Conservation (phyloP, 2,888 invertebrate genomes). For the Seladonia tumulorum region DNA sequence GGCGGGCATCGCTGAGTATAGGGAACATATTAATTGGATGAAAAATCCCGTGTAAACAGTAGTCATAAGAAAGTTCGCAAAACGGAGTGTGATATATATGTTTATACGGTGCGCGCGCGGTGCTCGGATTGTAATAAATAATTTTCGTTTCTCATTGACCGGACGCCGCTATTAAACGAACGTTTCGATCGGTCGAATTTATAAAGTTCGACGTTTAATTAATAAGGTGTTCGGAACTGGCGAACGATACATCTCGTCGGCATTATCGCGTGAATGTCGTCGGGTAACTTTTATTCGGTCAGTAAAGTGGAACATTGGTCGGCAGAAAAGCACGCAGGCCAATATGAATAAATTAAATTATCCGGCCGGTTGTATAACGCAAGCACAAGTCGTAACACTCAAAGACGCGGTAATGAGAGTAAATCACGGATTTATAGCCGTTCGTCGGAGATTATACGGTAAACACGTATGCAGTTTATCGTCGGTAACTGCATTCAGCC, state of each 20-base stretch:
- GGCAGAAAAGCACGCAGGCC: conserved; percentile 53
- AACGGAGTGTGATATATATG: background rate
- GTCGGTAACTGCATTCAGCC: conserved; percentile 63
- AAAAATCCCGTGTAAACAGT: background rate
- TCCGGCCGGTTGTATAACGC: conserved; percentile 62
- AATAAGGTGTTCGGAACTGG: conserved; percentile 38
- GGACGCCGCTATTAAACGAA: background rate
- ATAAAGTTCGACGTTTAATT: conserved; percentile 56
- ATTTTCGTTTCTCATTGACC: background rate
- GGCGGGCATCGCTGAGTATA: background rate
- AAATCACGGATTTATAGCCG: conserved; percentile 72
- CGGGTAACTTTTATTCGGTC: conserved; percentile 56
- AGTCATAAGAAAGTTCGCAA: background rate
- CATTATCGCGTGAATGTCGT: conserved; percentile 52
- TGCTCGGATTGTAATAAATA: background rate
- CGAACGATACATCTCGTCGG: conserved; percentile 50
- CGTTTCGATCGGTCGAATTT: conserved; percentile 15
- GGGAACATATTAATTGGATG: background rate
- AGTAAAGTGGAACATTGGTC: conserved; percentile 62
- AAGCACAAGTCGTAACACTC: conserved; percentile 67
- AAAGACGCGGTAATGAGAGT: conserved; percentile 71
- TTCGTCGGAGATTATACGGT: conserved; percentile 72
- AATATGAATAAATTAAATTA: conserved; percentile 74
- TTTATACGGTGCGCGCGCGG: too few relatives aligned
- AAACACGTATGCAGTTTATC: conserved; percentile 72